Conservation (phyloP, 2,888 invertebrate genomes). For the Eupithecia vulgata region DNA sequence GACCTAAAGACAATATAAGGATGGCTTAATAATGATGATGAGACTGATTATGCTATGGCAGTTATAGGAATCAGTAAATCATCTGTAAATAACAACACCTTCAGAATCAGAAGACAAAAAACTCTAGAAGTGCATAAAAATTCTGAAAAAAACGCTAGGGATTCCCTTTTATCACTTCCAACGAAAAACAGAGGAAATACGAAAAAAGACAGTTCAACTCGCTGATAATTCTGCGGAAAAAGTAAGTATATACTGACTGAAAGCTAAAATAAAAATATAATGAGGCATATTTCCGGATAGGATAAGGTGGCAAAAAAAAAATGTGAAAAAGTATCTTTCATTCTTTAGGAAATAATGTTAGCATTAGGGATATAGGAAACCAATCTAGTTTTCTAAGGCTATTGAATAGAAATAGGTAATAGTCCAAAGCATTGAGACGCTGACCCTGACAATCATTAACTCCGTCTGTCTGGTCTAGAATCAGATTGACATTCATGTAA, state of each 20-base stretch:
- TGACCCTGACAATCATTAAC: neutral
- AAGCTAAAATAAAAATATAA: neutral
- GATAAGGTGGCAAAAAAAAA: too few relatives aligned
- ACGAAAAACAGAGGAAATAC: neutral
- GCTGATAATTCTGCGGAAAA: too few relatives aligned
- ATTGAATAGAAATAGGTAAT: neutral
- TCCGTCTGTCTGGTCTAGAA: constrained; percentile 2
- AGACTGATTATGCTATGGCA: neutral
- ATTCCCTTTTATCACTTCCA: neutral
- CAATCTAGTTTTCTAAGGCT: neutral
- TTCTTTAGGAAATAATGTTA: too few relatives aligned
- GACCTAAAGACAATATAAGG: neutral
- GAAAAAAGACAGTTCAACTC: neutral
- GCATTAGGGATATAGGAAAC: too few relatives aligned
- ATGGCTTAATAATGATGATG: neutral
- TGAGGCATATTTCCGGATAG: too few relatives aligned
- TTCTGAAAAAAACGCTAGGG: too few relatives aligned
- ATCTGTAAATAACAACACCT: neutral
- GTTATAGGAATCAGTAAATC: neutral
- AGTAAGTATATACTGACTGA: neutral
- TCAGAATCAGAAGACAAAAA: too few relatives aligned
- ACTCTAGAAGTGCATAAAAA: too few relatives aligned
- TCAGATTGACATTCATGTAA: neutral
- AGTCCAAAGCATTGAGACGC: neutral
- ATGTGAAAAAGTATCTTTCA: too few relatives aligned